Evolutionary conservation across 2,797 vertebrate species (phyloP).

Genomic region (Cyprinella venusta): DNA sequence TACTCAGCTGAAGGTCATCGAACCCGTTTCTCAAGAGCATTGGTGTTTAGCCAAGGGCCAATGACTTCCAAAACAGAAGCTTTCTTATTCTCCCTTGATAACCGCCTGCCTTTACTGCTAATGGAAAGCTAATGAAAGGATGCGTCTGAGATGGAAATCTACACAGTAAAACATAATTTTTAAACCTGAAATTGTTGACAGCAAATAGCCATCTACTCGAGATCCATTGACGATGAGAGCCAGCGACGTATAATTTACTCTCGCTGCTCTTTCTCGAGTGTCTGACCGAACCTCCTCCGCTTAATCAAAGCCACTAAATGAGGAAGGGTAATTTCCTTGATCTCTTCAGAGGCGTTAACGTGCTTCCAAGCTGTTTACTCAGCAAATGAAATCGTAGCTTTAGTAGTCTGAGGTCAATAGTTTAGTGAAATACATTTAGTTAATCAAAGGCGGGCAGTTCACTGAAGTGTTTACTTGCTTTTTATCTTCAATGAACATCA

Average conservation of each 20-base stretch:
- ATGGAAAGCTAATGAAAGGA: conserved; percentile 55
- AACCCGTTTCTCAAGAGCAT: conserved; percentile 28
- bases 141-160: conserved; percentile 33
- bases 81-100: conserved; percentile 11
- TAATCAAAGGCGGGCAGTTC: conserved; percentile 34
- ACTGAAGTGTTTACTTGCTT: conserved; percentile 8
- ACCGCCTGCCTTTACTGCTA: conserved; percentile 16
- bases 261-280: conserved; percentile 35
- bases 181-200: conserved; percentile 45
- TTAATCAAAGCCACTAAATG: conserved; percentile 50
- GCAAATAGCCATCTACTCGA: conserved; percentile 49
- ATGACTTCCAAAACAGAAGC: conserved; percentile 9
- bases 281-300: conserved; percentile 45
- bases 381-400: conserved; percentile 42
- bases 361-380: conserved; percentile 38
- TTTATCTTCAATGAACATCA: conserved; percentile 42
- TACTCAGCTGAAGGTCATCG: conserved; percentile 44
- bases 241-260: conserved; percentile 48
- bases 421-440: conserved; percentile 36
- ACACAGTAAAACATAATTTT: conserved; percentile 45
- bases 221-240: conserved; percentile 42
- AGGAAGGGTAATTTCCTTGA: conserved; percentile 32
- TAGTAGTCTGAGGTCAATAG: conserved; percentile 39
- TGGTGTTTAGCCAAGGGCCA: conserved; percentile 15
- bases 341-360: conserved; percentile 17